Evolutionary conservation across 2,888 invertebrate genomes (phyloP), one percentile per base, ranked within the genome.

Genomic region (Acanthopleura granulata): DNA sequence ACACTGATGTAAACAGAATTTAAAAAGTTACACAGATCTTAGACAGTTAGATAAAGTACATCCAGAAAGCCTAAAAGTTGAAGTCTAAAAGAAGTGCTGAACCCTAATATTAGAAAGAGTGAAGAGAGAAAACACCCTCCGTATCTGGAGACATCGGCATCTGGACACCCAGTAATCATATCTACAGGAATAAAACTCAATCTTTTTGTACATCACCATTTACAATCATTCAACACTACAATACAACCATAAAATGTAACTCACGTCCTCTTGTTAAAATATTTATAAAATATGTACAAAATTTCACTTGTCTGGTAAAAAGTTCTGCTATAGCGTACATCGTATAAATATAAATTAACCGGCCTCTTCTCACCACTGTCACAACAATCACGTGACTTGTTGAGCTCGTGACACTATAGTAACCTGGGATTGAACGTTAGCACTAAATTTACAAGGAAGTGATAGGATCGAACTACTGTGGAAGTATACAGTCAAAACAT

Each of bases 261-360:
- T 40, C 40, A n/a, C 29, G 66, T 66, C 25, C 66, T 66, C 66
- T 66, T 57, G 57, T 66, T 66, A 66, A 66, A 66, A 66, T 66
- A 66, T 66, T 66, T 66, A 66, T 66, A 66, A 66, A 66, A 66
- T 66, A 66, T 66, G 66, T 66, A 66, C 66, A 66, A 66, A 66
- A 66, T 66, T 66, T 57, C 66, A 18, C 22, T 27, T 66, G 29
- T 27, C 57, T 57, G 57, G 15, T 27, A 66, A 66, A 57, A 66
- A 27, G 15, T 66, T 66, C 66, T 27, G 29, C 25, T 27, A 27
- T 27, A 66, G 25, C 15, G 16, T 66, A 66, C 27, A 66, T 66
- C 25, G 29, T 66, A 66, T 66, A 66, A 66, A 66, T 66, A 66
- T 66, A 66, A 66, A 66, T 66, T 27, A 66, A 22, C 18, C 66